These are phyloP conservation scores for Podarcis siculus DNA, from an alignment of 2,797 vertebrate genomes.

Conservation along the genomic window DNA sequence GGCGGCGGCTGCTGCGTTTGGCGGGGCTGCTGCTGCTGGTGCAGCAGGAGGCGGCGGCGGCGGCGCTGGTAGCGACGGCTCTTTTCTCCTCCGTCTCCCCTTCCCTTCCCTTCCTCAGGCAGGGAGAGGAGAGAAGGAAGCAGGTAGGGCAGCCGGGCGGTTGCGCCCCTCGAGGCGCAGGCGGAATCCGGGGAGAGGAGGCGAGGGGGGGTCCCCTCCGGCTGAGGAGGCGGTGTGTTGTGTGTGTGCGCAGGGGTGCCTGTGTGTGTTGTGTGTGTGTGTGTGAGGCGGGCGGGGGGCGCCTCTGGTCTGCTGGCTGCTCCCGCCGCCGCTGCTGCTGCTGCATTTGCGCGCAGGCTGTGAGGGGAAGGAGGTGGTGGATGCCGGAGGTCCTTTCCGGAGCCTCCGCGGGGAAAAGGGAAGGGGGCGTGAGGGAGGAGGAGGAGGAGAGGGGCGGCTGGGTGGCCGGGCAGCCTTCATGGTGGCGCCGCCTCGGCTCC, in stretches of 20 bases:
- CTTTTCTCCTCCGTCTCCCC: not conserved
- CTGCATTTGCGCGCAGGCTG: too few species aligned
- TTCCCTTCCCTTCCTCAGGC: slow-evolving; percentile 13
- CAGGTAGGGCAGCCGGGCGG: not conserved
- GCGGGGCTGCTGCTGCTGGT: slow-evolving; percentile 59
- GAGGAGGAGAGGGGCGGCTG: not conserved
- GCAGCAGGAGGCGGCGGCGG: slow-evolving; percentile 47
- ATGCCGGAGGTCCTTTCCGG: not conserved
- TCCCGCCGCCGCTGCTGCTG: not conserved
- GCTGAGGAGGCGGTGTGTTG: not conserved
- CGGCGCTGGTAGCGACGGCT: slow-evolving; percentile 56
- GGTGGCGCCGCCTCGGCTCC: not conserved
- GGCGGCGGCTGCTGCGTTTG: slow-evolving; percentile 25
- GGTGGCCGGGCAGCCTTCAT: not conserved
- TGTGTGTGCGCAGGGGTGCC: not conserved
- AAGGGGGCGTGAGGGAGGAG: not conserved
- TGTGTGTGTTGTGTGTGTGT: not conserved
- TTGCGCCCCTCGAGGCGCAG: not conserved
- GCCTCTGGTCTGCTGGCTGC: not conserved
- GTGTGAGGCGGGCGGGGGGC: not conserved
- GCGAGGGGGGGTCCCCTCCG: not conserved
- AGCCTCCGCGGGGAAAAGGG: not conserved
- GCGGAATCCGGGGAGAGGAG: not conserved
- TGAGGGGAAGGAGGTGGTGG: not conserved
- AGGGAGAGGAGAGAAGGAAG: not conserved